These are phyloP conservation scores for Zhengitettix transpicula DNA, from an alignment of 2,888 invertebrate genomes.

Conservation along the genomic window DNA sequence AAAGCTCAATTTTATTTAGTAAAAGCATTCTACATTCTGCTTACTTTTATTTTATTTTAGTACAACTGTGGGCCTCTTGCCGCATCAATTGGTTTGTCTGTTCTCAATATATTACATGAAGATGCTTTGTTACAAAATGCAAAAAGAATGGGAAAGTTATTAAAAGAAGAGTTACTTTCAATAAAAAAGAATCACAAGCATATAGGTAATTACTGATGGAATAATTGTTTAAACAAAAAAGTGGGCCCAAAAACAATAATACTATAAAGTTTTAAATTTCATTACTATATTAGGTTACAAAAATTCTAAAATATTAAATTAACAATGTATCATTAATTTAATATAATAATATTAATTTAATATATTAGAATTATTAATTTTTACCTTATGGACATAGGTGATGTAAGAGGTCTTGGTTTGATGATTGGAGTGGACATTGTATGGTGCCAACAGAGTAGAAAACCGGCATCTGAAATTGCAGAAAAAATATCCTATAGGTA, in stretches of 20 bases:
- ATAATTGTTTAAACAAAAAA: background rate
- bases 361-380: too few species aligned
- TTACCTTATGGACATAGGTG: constrained; percentile 22
- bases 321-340: too few species aligned
- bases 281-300: too few species aligned
- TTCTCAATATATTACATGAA: constrained; percentile 32
- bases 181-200: constrained; percentile 19
- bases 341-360: too few species aligned
- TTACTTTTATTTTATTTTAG: constrained; percentile 1
- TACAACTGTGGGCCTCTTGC: constrained; percentile 38
- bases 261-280: too few species aligned
- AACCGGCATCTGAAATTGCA: constrained; percentile 18
- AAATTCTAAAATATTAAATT: too few species aligned
- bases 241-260: too few species aligned
- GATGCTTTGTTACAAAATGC: constrained; percentile 28
- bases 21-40: too few species aligned
- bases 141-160: constrained; percentile 29
- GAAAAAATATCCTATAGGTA: constrained; percentile 18
- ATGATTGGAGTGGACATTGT: constrained; percentile 41
- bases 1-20: too few species aligned
- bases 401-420: constrained; percentile 40
- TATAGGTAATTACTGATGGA: constrained; percentile 23
- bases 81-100: constrained; percentile 34
- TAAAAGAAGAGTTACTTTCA: constrained; percentile 27
- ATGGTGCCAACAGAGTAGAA: constrained; percentile 18